Evolutionary conservation across 2,113 vertebrate genomes (phyloP).

Genomic region (Aramus guarauna): DNA sequence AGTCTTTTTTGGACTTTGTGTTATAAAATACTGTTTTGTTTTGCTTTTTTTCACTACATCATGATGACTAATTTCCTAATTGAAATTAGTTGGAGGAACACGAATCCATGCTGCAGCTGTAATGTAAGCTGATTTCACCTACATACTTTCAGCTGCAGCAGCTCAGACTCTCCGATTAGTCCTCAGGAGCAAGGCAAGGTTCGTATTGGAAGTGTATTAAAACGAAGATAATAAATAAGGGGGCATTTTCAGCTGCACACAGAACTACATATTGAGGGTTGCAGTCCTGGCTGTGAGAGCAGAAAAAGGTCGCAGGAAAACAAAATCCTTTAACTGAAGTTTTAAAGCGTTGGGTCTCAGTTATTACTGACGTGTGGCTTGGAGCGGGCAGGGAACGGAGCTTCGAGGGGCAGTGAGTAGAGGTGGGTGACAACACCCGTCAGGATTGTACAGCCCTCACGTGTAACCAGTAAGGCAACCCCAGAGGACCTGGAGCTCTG

Average conservation of each 20-base stretch:
- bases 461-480: not conserved
- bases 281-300: not conserved
- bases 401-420: not conserved
- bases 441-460: not conserved
- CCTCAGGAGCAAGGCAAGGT: not conserved
- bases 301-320: not conserved
- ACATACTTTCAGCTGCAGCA: not conserved
- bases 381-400: not conserved
- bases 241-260: not conserved
- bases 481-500: not conserved
- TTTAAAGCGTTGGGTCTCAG: not conserved
- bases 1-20: not conserved
- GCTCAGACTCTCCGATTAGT: not conserved
- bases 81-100: not conserved
- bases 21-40: not conserved
- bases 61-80: not conserved
- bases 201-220: not conserved
- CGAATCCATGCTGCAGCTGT: not conserved
- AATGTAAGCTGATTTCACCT: not conserved
- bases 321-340: no score
- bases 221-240: not conserved
- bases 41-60: not conserved
- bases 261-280: not conserved
- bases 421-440: fast-evolving
- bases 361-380: not conserved